These are phyloP conservation scores for Catostylus mosaicus DNA, from an alignment of 30 jellyfish, hydroid and myxozoan genomes.

Conservation along the genomic window DNA sequence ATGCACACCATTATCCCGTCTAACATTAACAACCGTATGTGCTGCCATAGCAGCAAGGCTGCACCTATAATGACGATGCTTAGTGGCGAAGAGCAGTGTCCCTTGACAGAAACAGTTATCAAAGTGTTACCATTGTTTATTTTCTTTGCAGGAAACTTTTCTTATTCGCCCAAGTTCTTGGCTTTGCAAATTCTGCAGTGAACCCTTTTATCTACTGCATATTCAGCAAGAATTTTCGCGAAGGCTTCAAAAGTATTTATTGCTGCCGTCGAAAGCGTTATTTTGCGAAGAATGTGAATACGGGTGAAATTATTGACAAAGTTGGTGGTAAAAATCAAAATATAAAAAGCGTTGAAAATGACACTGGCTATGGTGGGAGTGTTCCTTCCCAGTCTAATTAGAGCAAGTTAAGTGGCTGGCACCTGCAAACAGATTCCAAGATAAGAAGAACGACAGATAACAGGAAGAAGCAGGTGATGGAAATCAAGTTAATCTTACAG, in stretches of 20 bases:
- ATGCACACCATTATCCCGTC: too few species aligned
- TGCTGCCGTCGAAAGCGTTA: conserved; percentile 35
- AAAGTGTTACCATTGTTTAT: not conserved
- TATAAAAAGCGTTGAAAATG: not conserved
- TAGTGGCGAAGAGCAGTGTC: too few species aligned
- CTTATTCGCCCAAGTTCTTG: conserved; percentile 53
- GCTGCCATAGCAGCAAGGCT: not conserved
- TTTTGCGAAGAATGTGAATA: too few species aligned
- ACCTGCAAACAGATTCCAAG: too few species aligned
- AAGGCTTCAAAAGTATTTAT: conserved; percentile 51
- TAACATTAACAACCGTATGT: not conserved
- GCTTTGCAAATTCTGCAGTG: conserved; percentile 71
- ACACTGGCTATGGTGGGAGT: conserved; percentile 46
- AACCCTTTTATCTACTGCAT: conserved; percentile 76
- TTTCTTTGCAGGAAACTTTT: conserved; percentile 45
- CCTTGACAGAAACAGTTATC: not conserved
- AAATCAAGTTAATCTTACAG: too few species aligned
- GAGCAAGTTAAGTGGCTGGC: too few species aligned
- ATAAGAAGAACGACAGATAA: too few species aligned
- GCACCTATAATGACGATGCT: not conserved
- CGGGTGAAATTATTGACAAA: not conserved
- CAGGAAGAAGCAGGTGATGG: too few species aligned
- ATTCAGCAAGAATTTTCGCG: conserved; percentile 76
- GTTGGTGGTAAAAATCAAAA: not conserved
- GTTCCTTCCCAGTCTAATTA: not conserved